A percentile compares a stretch with the other conserved stretches of the same genome.
These are phyloP conservation scores for Astyanax mexicanus DNA, from an alignment of 2,797 vertebrate genomes.

Conservation along the genomic window DNA sequence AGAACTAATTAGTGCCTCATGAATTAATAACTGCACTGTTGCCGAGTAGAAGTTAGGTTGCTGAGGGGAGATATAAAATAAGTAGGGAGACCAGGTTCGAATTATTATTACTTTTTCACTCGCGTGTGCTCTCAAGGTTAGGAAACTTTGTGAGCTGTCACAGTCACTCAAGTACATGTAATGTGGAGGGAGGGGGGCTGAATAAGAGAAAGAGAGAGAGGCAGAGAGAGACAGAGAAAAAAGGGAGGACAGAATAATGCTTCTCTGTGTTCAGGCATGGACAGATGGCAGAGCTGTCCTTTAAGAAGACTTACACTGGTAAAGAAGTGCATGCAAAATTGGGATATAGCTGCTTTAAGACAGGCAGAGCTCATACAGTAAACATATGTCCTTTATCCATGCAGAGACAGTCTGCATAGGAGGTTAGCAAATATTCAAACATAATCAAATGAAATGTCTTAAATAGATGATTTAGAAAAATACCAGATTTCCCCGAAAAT, in stretches of 20 bases:
- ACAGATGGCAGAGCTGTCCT: constrained; percentile 32
- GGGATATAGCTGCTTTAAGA: constrained; percentile 9
- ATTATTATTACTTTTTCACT: constrained; percentile 81
- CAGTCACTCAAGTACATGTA: constrained; percentile 74
- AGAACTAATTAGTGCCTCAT: constrained; percentile 99
- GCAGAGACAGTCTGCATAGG: neutral
- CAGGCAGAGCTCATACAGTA: neutral
- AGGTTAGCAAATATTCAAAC: neutral
- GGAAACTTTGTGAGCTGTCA: constrained; percentile 81
- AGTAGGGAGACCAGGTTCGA: constrained; percentile 95
- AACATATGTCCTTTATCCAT: neutral
- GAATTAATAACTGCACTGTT: constrained; percentile 99
- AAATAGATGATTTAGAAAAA: neutral
- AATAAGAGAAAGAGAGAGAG: constrained; percentile 3
- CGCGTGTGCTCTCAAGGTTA: constrained; percentile 83
- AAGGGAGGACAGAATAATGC: neutral
- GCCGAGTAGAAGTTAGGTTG: constrained; percentile 97
- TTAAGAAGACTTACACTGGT: constrained; percentile 30
- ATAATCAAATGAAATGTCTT: neutral
- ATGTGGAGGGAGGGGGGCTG: constrained; percentile 60
- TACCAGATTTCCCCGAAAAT: too few relatives aligned
- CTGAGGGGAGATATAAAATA: constrained; percentile 98
- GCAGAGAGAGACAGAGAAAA: neutral
- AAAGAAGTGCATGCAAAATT: constrained; percentile 7
- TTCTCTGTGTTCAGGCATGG: constrained; percentile 33